Percentiles rank a stretch among this genome's conserved stretches.
Evolutionary conservation across 2,113 vertebrate genomes (phyloP).

Genomic region (Tachysurus fulvidraco): DNA sequence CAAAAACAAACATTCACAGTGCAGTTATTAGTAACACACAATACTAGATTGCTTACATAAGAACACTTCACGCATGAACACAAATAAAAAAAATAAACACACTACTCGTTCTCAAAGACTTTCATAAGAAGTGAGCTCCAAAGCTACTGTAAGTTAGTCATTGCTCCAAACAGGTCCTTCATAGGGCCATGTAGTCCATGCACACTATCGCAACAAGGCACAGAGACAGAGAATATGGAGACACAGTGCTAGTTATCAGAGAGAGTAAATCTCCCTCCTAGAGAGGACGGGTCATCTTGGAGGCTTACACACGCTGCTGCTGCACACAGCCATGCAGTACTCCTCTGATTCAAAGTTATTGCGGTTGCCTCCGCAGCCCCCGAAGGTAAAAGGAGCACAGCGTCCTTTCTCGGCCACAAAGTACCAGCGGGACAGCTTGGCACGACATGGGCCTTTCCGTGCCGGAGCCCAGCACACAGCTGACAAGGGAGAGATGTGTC

Average conservation of each 20-base stretch:
- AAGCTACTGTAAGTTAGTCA: neutral
- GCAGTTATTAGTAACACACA: neutral
- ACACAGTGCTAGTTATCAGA: constrained; percentile 43
- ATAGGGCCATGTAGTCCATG: constrained; percentile 45
- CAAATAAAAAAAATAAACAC: neutral
- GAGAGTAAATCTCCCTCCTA: neutral
- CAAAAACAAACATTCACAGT: neutral
- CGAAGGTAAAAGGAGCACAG: constrained; percentile 93
- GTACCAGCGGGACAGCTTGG: constrained; percentile 95
- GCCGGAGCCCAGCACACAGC: constrained; percentile 96
- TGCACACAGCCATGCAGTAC: constrained; percentile 97
- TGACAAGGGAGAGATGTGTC: constrained; percentile 70
- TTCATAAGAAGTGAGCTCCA: constrained; percentile 21
- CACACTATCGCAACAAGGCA: constrained; percentile 32
- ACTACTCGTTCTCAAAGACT: neutral
- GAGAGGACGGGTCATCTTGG: constrained; percentile 46
- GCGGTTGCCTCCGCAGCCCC: constrained; percentile 97
- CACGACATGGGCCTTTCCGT: constrained; percentile 89
- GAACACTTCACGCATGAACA: neutral
- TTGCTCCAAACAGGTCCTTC: constrained; percentile 9
- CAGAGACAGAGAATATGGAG: constrained; percentile 26
- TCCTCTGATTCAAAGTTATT: constrained; percentile 99
- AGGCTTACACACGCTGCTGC: constrained; percentile 95
- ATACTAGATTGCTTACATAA: neutral
- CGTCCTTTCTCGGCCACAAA: constrained; percentile 85